These are phyloP conservation scores for Ceyx cyanopectus DNA, from an alignment of 2,113 vertebrate species.

Conservation along the genomic window DNA sequence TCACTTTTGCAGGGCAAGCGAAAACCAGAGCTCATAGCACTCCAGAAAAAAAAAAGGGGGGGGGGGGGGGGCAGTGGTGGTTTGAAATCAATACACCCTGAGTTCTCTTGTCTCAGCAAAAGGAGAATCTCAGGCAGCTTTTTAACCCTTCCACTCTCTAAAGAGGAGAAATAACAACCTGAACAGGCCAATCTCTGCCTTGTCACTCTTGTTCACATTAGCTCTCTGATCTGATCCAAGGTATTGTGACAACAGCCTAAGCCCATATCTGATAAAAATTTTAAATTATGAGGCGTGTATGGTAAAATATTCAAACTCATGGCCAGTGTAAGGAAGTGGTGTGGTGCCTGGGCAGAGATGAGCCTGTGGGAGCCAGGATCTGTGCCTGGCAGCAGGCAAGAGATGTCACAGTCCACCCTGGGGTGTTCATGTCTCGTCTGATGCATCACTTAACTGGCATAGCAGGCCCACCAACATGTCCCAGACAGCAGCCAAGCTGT, in stretches of 20 bases:
- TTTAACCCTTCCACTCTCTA: constrained; percentile 26
- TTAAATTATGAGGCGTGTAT: neutral
- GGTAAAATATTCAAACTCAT: neutral
- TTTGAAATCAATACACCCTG: constrained; percentile 52
- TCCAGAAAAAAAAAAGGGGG: neutral
- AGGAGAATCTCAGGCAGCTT: neutral
- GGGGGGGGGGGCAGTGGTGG: rapidly evolving
- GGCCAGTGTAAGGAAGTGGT: neutral
- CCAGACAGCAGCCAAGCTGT: neutral
- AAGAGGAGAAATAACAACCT: neutral
- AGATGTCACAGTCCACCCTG: neutral
- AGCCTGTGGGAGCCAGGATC: neutral
- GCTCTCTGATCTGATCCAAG: neutral
- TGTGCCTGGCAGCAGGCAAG: neutral
- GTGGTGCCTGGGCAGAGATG: neutral
- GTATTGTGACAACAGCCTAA: neutral
- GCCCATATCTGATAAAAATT: neutral
- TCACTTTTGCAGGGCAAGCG: constrained; percentile 54
- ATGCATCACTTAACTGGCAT: neutral
- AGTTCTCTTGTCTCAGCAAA: constrained; percentile 62
- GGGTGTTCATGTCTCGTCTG: neutral
- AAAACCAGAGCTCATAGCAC: constrained; percentile 23
- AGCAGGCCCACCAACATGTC: rapidly evolving
- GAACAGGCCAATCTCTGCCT: neutral
- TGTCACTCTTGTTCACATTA: neutral